phyloP scores from a whole-genome alignment of 2,888 invertebrate genomes.

The Phlogophora meticulosa region DNA sequence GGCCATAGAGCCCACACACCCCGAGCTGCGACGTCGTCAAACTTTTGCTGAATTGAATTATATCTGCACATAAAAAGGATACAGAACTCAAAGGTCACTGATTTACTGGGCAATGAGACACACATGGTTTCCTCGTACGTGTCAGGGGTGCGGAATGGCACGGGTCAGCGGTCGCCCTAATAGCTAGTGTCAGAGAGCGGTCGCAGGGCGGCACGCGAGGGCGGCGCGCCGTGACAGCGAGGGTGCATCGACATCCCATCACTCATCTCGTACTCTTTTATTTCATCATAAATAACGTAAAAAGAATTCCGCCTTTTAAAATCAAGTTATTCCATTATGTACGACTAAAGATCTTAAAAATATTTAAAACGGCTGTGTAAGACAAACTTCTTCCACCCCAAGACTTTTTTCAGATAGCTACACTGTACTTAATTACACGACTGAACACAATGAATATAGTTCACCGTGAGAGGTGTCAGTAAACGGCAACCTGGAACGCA shows the following conservation, averaged over 20 bases:
- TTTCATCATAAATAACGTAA: constrained; percentile 20
- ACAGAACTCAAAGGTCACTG: constrained; percentile 79
- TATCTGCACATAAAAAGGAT: constrained; percentile 71
- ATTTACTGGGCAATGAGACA: constrained; percentile 76
- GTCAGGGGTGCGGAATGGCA: constrained; percentile 78
- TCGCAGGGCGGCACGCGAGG: constrained; percentile 68
- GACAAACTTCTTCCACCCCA: not conserved
- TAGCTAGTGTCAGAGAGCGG: constrained; percentile 76
- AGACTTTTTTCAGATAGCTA: constrained; percentile 5
- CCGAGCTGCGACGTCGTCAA: constrained; percentile 63
- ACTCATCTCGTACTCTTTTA: constrained; percentile 31
- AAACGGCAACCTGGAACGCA: constrained; percentile 71
- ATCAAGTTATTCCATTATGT: not conserved
- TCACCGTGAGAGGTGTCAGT: constrained; percentile 77
- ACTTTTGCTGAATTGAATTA: constrained; percentile 72
- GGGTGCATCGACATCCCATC: constrained; percentile 51
- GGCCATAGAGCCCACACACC: constrained; percentile 67
- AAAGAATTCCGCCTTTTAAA: constrained; percentile 2
- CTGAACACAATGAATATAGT: constrained; percentile 73
- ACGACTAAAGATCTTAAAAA: not conserved
- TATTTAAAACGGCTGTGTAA: not conserved
- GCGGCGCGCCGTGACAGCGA: constrained; percentile 32
- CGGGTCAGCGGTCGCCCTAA: constrained; percentile 85
- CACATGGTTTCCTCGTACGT: constrained; percentile 70
- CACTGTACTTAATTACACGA: constrained; percentile 62